Evolutionary conservation across 2,888 invertebrate genomes (phyloP), one percentile per base, ranked within the genome.

Genomic region (Hemithea aestivaria): DNA sequence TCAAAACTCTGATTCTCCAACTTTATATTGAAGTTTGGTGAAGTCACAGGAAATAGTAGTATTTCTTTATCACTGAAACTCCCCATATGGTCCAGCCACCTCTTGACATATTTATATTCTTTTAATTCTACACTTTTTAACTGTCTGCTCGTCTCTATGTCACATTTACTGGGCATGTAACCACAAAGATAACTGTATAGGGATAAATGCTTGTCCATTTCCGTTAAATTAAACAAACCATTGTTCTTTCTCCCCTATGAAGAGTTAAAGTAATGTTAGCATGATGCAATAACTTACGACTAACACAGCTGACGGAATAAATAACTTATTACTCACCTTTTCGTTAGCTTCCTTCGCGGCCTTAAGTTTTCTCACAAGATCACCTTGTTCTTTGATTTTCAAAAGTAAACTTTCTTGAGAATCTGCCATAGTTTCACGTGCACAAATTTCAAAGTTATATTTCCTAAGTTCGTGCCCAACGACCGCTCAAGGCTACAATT

Each of bases 351-450:
- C 94, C 79, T 95, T 94, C 20, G 92, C 91, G 51, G 92, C 88
- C 84, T 96, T 96, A 47, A 96, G 83, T 81, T 93, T 92, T 63
- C 95, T 89, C 32, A 96, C 94, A 55, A 93, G 74, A 72, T 95
- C 94, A 50, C 94, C 95, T 78, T 96, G 96, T 62, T 81, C 83
- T 66, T 84, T 77, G 40, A 87, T 85, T 75, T 82, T 74, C 48
- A 74, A 68, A 40, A 73, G 56, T 47, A 87, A 58, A 43, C 50
- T 31, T 55, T 82, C 82, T 62, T 79, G 76, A 47, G 58, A 57
- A 45, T 80, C 78, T 50, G 81, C 71, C 85, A 87, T 87, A 48
- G 25, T 62, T 53, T 41, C 40, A 27, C 2, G 11, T 27, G 11
- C 8, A 7, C 23, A 35, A 20, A 5, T 1, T 33, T 6, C 24